Conservation (phyloP, 2,888 invertebrate genomes). For the Gonocerus acuteangulatus region DNA sequence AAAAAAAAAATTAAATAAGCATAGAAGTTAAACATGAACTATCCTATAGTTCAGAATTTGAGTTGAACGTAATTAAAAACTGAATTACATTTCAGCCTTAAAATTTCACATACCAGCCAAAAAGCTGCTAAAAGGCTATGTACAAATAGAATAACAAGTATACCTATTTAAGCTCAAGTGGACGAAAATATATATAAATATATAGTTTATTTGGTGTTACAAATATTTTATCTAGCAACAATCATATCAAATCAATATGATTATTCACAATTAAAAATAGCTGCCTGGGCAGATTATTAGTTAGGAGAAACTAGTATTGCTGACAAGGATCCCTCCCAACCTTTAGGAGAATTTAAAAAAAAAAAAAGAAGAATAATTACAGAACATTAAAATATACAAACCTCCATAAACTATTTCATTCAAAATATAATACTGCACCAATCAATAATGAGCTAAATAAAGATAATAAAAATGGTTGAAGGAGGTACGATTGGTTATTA, state of each 20-base stretch:
- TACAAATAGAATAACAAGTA: not conserved
- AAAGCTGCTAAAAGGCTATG: conserved; percentile 12
- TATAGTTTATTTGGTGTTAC: conserved; percentile 13
- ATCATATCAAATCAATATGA: conserved; percentile 3
- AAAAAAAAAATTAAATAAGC: no score
- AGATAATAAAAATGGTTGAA: not conserved
- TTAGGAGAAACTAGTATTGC: not conserved
- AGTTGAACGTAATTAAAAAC: no score
- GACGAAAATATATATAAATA: conserved; percentile 22
- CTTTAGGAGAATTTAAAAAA: not conserved
- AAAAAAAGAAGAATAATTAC: conserved; percentile 1
- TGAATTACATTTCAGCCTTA: not conserved
- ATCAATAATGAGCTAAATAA: conserved; percentile 9
- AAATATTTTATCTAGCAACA: conserved; percentile 1
- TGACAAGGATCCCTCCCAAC: not conserved
- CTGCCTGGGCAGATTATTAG: no score
- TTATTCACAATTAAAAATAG: not conserved
- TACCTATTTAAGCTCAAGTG: conserved; percentile 24
- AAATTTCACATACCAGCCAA: not conserved
- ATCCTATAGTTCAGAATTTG: no score
- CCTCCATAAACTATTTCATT: not conserved
- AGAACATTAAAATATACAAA: not conserved
- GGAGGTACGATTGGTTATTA: not conserved
- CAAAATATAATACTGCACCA: conserved; percentile 24
- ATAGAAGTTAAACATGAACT: no score